Conservation (phyloP, 92 coral and sea anemone species). For the Parazoanthus darwini region DNA sequence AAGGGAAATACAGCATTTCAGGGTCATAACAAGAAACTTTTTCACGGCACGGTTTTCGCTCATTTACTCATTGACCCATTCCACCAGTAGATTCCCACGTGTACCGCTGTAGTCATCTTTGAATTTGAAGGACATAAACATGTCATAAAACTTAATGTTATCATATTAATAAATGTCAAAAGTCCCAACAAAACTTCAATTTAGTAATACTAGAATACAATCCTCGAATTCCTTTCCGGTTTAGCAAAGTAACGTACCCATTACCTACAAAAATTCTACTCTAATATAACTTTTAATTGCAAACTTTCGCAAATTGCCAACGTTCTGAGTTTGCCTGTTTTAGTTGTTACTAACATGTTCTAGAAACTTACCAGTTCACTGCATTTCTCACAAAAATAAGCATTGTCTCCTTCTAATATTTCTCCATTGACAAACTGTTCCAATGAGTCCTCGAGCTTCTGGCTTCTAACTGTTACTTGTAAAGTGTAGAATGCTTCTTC, state of each 20-base stretch:
- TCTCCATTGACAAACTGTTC: constrained; percentile 96
- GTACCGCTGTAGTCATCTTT: no score
- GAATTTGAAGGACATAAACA: no score
- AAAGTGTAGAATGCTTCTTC: constrained; percentile 86
- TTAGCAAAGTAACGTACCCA: neutral
- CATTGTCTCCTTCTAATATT: constrained; percentile 91
- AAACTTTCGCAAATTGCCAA: no score
- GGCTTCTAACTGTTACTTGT: constrained; percentile 80
- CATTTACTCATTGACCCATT: neutral
- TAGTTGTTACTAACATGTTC: neutral
- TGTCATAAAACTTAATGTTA: no score
- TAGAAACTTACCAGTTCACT: constrained; percentile 66
- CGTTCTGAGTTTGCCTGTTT: neutral
- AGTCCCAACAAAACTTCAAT: neutral
- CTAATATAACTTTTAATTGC: no score
- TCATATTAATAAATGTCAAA: neutral
- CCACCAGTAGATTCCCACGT: no score
- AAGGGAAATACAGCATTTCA: neutral
- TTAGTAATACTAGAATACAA: neutral
- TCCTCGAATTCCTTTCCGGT: neutral
- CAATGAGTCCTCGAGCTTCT: constrained; percentile 75
- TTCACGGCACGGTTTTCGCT: no score
- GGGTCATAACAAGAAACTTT: no score
- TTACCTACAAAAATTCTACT: neutral
- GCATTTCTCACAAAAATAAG: constrained; percentile 90